Evolutionary conservation across 2,888 invertebrate species (phyloP), one percentile per base, ranked within the genome.

Genomic region (Anodontia alba): DNA sequence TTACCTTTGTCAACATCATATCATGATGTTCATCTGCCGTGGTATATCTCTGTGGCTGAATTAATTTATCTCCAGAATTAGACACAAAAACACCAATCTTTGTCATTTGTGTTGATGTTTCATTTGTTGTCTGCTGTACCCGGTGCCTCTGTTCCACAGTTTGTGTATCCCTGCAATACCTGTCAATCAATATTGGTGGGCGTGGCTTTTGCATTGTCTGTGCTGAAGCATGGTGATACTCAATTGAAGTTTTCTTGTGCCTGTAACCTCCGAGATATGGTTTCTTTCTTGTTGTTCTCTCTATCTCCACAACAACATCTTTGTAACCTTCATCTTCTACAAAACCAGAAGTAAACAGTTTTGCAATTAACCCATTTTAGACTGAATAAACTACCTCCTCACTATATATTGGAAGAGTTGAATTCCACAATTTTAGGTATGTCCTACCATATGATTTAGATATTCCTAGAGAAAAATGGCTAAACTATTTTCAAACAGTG

Each of bases 261-360:
- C 96, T 95, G 94, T 97, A 98, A 43, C 98, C 98, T 72, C 98
- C 97, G 87, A 97, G 94, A 95, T 96, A 97, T 0, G 97, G 97
- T 92, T 98, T 98, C 54, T 95, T 92, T 57, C 87, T 87, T 38
- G 90, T 91, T 3, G 91, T 83, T 76, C 93, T 83, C 78, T 94
- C 94, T 67, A 95, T 94, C 86, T 94, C 94, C 17, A 95, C 94
- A 5, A 94, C 93, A 36, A 94, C 92, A 87, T 94, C 93, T 84
- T 90, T 92, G 42, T 86, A 83, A 46, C 86, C 88, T 49, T 89
- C 90, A 66, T 92, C 91, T 57, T 92, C 93, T 91, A 81, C 20
- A 82, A 69, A 26, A 70, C 67, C 20, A 62, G 54, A 42, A 46
- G 20, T 5, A 49, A 49, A 3, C 49, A 73, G 26, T 73, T 23